These are phyloP conservation scores for Stenolophus ochropezus DNA, from an alignment of 2,888 invertebrate species.

Conservation along the genomic window DNA sequence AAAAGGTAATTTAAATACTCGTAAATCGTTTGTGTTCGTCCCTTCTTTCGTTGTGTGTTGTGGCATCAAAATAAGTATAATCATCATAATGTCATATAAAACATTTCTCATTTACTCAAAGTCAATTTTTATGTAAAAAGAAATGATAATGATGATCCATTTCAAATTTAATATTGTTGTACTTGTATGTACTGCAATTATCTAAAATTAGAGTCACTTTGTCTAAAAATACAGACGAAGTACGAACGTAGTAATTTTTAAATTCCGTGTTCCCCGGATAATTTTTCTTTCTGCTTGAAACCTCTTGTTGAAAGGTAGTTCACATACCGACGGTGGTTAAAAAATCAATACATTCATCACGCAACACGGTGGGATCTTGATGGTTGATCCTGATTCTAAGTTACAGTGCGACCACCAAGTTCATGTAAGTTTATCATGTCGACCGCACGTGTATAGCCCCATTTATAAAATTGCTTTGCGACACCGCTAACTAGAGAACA, in stretches of 20 bases:
- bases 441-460: not conserved
- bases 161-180: no score
- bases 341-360: slow-evolving; percentile 28
- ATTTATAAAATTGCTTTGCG: slow-evolving; percentile 19
- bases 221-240: not conserved
- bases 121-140: no score
- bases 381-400: not conserved
- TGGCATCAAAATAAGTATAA: no score
- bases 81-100: no score
- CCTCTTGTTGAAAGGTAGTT: not conserved
- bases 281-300: not conserved
- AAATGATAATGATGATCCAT: no score
- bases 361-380: not conserved
- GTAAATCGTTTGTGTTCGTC: no score
- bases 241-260: not conserved
- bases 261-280: not conserved
- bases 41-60: no score
- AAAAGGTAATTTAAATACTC: no score
- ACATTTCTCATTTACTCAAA: no score
- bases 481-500: slow-evolving; percentile 3
- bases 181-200: not conserved
- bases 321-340: slow-evolving; percentile 15
- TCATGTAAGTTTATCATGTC: slow-evolving; percentile 13
- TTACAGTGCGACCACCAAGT: slow-evolving; percentile 8
- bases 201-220: not conserved